These are phyloP conservation scores for Drosophila diplacantha DNA, from an alignment of 2,888 invertebrate species.

Conservation along the genomic window DNA sequence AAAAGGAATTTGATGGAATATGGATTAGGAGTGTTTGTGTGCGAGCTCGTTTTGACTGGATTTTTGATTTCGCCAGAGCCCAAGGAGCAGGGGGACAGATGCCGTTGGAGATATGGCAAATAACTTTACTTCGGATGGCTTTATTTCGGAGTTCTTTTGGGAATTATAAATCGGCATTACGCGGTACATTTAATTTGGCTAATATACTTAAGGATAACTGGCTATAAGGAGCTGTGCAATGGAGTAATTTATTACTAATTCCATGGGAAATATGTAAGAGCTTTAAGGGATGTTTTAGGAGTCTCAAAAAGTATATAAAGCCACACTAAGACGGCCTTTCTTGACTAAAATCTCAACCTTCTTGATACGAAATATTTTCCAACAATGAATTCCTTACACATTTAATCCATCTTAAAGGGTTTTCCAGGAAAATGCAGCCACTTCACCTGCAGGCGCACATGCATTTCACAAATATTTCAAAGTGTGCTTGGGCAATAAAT, in stretches of 20 bases:
- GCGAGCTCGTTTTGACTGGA: slow-evolving; percentile 19
- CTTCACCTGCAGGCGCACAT: slow-evolving; percentile 5
- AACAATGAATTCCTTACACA: background rate
- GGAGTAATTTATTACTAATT: background rate
- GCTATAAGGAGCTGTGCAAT: background rate
- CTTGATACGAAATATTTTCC: too few species aligned
- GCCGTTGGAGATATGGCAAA: slow-evolving; percentile 7
- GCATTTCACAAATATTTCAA: slow-evolving; percentile 32
- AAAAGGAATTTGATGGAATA: slow-evolving; percentile 37
- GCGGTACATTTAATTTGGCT: background rate
- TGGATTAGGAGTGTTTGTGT: slow-evolving; percentile 30
- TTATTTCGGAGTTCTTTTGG: background rate
- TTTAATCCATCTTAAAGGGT: background rate
- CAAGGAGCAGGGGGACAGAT: background rate
- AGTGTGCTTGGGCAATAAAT: slow-evolving; percentile 25
- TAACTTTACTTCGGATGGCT: background rate
- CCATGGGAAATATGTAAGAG: background rate
- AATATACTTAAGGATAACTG: background rate
- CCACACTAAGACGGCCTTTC: background rate
- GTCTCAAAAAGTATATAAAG: background rate
- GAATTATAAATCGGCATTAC: slow-evolving; percentile 1
- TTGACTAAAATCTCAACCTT: background rate
- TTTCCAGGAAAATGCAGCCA: background rate
- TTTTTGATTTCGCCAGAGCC: slow-evolving; percentile 11
- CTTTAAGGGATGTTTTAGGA: background rate